phyloP scores from a whole-genome alignment of 2,797 vertebrate genomes.

The Rhabdophis nuchalis region DNA sequence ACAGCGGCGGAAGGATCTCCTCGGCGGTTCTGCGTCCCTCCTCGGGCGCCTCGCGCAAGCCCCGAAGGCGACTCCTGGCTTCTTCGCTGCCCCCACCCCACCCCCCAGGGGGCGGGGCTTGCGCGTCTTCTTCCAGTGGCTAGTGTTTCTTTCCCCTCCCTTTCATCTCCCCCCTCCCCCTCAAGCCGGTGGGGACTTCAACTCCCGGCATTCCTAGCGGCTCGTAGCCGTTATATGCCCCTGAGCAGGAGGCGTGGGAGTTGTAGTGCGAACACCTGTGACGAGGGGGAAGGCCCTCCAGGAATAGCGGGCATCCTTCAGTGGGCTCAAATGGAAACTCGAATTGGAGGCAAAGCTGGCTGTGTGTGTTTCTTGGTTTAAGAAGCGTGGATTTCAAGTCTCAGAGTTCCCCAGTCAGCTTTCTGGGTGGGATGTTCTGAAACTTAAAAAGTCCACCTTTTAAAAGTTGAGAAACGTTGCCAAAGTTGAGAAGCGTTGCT shows the following conservation, averaged over 20 bases:
- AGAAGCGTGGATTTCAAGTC: background rate
- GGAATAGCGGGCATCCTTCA: background rate
- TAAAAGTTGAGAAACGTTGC: background rate
- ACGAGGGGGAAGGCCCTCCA: background rate
- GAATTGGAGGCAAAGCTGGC: background rate
- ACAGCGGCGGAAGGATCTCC: background rate
- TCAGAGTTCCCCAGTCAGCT: background rate
- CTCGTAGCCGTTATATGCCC: background rate
- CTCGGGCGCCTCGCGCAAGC: background rate
- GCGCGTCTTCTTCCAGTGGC: background rate
- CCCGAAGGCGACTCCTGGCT: background rate
- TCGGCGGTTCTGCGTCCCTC: background rate
- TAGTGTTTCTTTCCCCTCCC: background rate
- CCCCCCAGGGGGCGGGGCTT: background rate
- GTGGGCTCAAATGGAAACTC: background rate
- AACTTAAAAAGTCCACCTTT: background rate
- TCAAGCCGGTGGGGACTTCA: background rate
- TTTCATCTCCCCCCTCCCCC: no score
- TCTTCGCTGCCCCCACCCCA: background rate
- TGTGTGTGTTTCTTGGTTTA: background rate
- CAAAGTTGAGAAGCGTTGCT: background rate
- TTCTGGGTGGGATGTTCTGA: background rate
- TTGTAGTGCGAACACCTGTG: background rate
- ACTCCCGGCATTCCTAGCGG: background rate
- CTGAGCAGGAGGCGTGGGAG: background rate